A percentile compares a stretch with the other conserved stretches of the same genome.
These are phyloP conservation scores for Phalloptychus januarius DNA, from an alignment of 2,797 vertebrate species.

Conservation along the genomic window DNA sequence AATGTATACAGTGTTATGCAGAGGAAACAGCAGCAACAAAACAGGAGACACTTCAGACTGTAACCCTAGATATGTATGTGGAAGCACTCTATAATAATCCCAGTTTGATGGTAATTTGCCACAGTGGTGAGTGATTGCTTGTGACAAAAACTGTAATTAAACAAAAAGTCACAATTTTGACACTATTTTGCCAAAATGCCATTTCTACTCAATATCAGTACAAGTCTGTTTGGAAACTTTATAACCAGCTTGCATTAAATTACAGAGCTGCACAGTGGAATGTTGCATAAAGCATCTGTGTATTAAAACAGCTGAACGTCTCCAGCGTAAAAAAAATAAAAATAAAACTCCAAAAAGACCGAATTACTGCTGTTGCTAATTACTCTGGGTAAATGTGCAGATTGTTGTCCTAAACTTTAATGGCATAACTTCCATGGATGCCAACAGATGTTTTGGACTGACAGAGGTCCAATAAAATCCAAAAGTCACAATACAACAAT, in stretches of 20 bases:
- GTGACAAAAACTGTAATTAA: not conserved
- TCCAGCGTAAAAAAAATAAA: not conserved
- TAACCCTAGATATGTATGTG: not conserved
- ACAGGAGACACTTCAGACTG: not conserved
- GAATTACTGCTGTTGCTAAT: not conserved
- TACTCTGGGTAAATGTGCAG: not conserved
- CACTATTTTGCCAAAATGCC: not conserved
- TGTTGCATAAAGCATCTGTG: not conserved
- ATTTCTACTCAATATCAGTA: not conserved
- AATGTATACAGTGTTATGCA: not conserved
- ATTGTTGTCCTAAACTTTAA: not conserved
- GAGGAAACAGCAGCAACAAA: not conserved
- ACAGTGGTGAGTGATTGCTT: not conserved
- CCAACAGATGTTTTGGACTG: not conserved
- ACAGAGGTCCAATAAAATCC: not conserved
- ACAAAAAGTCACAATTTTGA: not conserved
- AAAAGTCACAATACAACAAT: not conserved
- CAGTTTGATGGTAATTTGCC: no score
- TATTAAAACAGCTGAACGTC: not conserved
- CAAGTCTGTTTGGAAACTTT: not conserved
- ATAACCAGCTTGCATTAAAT: not conserved
- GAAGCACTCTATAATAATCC: not conserved
- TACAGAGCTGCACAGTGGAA: not conserved
- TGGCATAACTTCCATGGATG: not conserved
- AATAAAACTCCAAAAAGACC: not conserved